Conservation (phyloP, 2,797 vertebrate genomes). For the Amblyopsis hoosieri region DNA sequence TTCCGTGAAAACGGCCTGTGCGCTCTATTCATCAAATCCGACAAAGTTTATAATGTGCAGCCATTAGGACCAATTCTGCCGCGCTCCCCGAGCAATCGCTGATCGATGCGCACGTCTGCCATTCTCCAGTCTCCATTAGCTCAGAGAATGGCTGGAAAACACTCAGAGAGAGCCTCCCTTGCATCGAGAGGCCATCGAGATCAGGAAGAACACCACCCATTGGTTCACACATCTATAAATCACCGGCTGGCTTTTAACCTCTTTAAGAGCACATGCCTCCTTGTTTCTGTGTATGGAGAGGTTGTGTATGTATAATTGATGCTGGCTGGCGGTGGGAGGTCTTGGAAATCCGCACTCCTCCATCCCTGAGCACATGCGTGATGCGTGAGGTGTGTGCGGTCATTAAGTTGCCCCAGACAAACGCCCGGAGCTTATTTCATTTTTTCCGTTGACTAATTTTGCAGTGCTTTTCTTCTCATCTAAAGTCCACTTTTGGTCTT, state of each 20-base stretch:
- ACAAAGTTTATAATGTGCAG: constrained; percentile 14
- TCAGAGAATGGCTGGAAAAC: constrained; percentile 6
- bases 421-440: constrained; percentile 21
- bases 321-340: constrained; percentile 36
- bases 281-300: constrained; percentile 45
- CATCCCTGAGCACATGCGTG: constrained; percentile 17
- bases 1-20: too few species aligned
- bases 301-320: constrained; percentile 65
- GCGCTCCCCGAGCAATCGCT: constrained; percentile 33
- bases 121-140: constrained; percentile 42
- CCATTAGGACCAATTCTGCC: constrained; percentile 25
- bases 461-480: not conserved
- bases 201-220: constrained; percentile 19
- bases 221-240: constrained; percentile 51
- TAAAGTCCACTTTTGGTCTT: not conserved
- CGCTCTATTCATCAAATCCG: too few species aligned
- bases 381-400: constrained; percentile 26
- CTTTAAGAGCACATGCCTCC: constrained; percentile 47
- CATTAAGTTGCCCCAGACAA: constrained; percentile 35
- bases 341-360: constrained; percentile 31
- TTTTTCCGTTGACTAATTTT: not conserved
- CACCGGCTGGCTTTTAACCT: constrained; percentile 62
- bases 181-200: constrained; percentile 13
- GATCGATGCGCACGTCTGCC: constrained; percentile 36
- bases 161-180: not conserved